Conservation (phyloP, 2,113 vertebrate genomes). For the Loxodonta africana region DNA sequence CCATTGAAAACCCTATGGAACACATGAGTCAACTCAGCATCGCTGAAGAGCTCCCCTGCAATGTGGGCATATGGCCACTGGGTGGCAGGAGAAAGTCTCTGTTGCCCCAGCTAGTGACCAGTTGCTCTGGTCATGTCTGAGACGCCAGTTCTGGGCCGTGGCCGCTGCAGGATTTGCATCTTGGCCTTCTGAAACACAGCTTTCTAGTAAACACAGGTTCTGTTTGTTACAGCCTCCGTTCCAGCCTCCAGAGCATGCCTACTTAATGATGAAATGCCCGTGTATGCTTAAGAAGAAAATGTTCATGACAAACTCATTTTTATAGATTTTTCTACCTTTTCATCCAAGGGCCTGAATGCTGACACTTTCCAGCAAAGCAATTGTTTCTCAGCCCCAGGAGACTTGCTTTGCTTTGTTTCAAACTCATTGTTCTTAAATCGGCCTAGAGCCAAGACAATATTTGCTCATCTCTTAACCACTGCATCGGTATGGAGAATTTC, state of each 20-base stretch:
- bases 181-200: background rate
- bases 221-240: background rate
- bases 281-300: background rate
- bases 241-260: background rate
- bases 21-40: no score
- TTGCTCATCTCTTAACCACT: background rate
- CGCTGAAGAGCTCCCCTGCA: background rate
- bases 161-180: background rate
- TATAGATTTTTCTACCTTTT: background rate
- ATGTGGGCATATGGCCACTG: background rate
- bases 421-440: background rate
- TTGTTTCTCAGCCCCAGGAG: background rate
- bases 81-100: background rate
- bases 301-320: background rate
- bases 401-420: background rate
- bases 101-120: background rate
- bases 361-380: background rate
- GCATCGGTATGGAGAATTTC: background rate
- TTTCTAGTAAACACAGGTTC: background rate
- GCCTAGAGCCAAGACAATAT: background rate
- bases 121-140: accelerated
- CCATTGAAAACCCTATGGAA: no score
- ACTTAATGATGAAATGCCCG: background rate
- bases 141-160: accelerated
- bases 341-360: background rate